Evolutionary conservation across 2,113 vertebrate genomes (phyloP).

Genomic region (Chloebia gouldiae): DNA sequence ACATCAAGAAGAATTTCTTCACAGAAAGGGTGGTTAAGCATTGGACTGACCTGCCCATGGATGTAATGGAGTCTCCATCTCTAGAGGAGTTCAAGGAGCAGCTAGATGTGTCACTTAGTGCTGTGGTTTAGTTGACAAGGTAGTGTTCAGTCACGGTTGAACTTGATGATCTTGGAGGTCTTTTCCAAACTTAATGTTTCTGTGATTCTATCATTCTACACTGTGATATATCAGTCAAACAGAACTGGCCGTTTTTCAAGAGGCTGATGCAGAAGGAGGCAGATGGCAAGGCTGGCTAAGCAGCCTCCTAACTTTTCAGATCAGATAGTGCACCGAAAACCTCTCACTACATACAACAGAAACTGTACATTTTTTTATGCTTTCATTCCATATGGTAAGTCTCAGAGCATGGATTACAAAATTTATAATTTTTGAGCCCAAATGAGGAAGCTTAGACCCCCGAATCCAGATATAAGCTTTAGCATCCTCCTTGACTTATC

Average conservation of each 20-base stretch:
- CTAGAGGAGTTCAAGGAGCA: background rate
- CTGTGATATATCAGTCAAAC: background rate
- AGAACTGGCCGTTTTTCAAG: background rate
- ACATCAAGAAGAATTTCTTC: background rate
- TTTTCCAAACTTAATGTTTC: background rate
- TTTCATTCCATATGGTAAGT: background rate
- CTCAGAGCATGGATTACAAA: background rate
- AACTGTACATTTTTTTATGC: background rate
- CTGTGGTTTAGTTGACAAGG: background rate
- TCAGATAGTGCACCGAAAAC: background rate
- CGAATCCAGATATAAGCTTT: background rate
- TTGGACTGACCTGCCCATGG: background rate
- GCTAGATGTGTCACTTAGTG: accelerated
- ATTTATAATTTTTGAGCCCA: background rate
- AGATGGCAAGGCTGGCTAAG: background rate
- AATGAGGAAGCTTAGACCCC: background rate
- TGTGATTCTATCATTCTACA: background rate
- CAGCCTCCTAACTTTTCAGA: background rate
- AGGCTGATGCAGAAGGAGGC: background rate
- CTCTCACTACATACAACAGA: background rate
- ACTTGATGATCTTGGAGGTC: background rate
- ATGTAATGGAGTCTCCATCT: background rate
- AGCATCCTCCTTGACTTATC: background rate
- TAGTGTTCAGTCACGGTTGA: background rate
- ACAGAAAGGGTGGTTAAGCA: background rate